phyloP scores from a whole-genome alignment of 2,797 vertebrate genomes.

The Atherinosoma microstoma region DNA sequence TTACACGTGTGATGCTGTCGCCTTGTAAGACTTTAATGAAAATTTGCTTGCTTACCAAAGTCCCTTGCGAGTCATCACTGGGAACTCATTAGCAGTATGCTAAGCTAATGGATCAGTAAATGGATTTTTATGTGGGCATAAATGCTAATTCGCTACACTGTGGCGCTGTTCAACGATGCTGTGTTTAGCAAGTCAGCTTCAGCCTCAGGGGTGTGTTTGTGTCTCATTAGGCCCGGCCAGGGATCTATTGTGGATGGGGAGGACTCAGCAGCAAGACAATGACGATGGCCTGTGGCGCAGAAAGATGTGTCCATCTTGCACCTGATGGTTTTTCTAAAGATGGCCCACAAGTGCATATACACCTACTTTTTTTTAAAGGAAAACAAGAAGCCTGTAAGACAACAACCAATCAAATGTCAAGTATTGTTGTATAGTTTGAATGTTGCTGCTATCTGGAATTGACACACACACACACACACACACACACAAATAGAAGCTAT shows the following conservation, averaged over 20 bases:
- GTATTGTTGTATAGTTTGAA: constrained; percentile 25
- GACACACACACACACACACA: constrained; percentile 1
- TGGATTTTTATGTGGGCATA: constrained; percentile 80
- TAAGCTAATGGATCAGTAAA: constrained; percentile 83
- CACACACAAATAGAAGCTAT: neutral
- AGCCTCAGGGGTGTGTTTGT: constrained; percentile 64
- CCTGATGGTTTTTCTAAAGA: constrained; percentile 29
- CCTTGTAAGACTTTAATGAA: constrained; percentile 50
- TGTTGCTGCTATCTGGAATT: constrained; percentile 10
- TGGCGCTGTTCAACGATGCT: constrained; percentile 49
- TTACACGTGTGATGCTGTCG: constrained; percentile 25
- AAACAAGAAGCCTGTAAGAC: constrained; percentile 14
- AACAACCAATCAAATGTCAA: neutral
- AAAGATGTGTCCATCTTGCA: constrained; percentile 35
- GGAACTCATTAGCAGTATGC: constrained; percentile 76
- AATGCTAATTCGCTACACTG: constrained; percentile 74
- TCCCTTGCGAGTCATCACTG: constrained; percentile 65
- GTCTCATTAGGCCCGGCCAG: constrained; percentile 65
- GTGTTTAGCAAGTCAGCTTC: constrained; percentile 57
- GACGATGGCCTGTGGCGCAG: constrained; percentile 5
- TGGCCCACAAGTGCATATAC: constrained; percentile 10
- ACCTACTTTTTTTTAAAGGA: constrained; percentile 25
- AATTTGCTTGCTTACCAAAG: constrained; percentile 47
- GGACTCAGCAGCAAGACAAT: constrained; percentile 36
- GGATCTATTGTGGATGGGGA: constrained; percentile 48